Conservation (phyloP, 2,888 invertebrate genomes). For the Gryllus longicercus region DNA sequence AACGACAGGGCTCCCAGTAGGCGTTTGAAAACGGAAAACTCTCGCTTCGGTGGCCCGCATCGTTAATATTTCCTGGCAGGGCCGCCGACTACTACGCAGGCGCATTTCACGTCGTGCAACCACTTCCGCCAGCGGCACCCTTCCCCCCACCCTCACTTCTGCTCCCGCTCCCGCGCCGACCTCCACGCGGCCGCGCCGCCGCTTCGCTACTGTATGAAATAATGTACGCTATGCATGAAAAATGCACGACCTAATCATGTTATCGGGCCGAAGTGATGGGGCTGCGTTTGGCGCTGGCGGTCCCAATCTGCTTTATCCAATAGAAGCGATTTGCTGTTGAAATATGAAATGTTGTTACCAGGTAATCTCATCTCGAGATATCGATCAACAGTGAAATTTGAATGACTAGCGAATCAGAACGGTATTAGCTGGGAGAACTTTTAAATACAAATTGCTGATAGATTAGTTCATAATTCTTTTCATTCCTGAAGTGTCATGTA, state of each 20-base stretch:
- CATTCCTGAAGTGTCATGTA: too few species aligned
- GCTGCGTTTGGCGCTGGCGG: neutral
- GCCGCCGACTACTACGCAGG: too few species aligned
- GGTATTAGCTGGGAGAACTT: neutral
- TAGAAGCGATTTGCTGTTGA: conserved; percentile 1
- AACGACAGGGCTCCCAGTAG: too few species aligned
- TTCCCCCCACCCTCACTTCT: too few species aligned
- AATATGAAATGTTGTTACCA: conserved; percentile 6
- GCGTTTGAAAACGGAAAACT: too few species aligned
- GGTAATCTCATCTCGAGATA: neutral
- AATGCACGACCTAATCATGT: neutral
- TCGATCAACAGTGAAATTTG: neutral
- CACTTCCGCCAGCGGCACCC: too few species aligned
- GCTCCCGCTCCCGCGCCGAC: too few species aligned
- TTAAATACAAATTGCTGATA: neutral
- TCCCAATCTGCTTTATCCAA: conserved; percentile 9
- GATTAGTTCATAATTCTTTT: too few species aligned
- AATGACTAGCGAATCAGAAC: neutral
- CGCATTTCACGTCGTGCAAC: too few species aligned
- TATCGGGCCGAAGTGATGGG: neutral
- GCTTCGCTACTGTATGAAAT: neutral
- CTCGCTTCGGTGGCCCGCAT: too few species aligned
- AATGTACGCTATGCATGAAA: neutral
- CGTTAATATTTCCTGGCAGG: too few species aligned
- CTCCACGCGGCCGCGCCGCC: too few species aligned